Base-by-base conservation (phyloP, 2,797 vertebrate genomes). In the Hypotaenidia okinawae region DNA sequence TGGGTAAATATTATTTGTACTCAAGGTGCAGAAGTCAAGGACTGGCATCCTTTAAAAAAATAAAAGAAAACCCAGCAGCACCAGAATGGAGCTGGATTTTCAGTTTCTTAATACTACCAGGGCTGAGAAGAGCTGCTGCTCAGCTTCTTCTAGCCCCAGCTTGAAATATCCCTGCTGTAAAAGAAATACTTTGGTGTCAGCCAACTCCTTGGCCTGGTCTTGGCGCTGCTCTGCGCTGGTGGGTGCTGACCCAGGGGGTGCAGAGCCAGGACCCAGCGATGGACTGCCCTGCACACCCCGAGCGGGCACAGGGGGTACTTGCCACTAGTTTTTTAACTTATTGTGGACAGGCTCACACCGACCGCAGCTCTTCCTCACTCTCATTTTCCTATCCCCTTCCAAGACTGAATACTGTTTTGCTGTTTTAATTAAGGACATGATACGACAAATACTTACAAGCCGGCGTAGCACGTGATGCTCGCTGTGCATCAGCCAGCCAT, bases 1-100 rank as follows among this genome's bases (percentile, higher is more conserved):
- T 90, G 81, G 59, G 86, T 96, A 97, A 97, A 96, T 96, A 97
- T 96, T 97, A 93, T 96, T 96, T 97, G 96, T 97, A 96, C 92
- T 96, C 3, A 4, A 83, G 70, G 68, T 1, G 2, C 74, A 63
- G 68, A 90, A 95, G 47, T 73, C 87, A 32, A 94, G 85, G 79
- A 45, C 87, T 74, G 89, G 90, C 91, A 94, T 79, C 8, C 17
- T 64, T 94, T 16, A 37, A 57, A 75, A 89, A 90, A 83, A 74
- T 27, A 67, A 43, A 79, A 59, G 24, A 86, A 94, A 93, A 87
- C 57, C 83, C 75, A 63, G 51, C 13, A 8, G 89, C 3, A 28
- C 73, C 64, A 87, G 70, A 86, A 84, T 6, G 45, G 77, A 76
- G 75, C 72, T n/a, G 39, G 25, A 2, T 73, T 87, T 90, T 33